phyloP scores from a whole-genome alignment of 2,797 vertebrate genomes.

The Sebastes flavidus region DNA sequence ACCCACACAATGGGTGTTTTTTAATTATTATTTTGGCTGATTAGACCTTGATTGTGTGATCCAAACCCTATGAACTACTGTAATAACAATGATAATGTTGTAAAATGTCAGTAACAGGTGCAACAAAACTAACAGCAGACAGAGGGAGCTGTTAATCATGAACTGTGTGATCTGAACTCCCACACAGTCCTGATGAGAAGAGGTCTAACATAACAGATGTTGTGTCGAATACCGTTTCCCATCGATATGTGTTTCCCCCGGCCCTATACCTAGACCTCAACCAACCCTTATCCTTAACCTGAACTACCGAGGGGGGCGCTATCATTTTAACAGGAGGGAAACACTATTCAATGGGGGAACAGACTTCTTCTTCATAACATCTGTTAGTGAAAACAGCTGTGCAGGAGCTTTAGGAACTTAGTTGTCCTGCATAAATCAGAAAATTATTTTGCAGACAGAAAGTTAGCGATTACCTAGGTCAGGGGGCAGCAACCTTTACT shows the following conservation, averaged over 20 bases:
- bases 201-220: not conserved
- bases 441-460: not conserved
- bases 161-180: not conserved
- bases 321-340: too few relatives aligned
- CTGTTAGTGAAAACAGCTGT: not conserved
- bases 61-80: not conserved
- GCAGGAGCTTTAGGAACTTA: not conserved
- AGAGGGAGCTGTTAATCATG: not conserved
- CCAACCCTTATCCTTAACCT: too few relatives aligned
- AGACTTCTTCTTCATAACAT: too few relatives aligned
- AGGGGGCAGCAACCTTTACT: too few relatives aligned
- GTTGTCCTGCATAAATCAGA: not conserved
- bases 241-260: too few relatives aligned
- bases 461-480: not conserved
- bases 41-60: not conserved
- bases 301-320: too few relatives aligned
- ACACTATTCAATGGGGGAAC: too few relatives aligned
- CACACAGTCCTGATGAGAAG: not conserved
- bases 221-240: too few relatives aligned
- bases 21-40: not conserved
- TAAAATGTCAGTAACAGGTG: not conserved
- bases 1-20: not conserved
- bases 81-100: not conserved
- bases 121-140: not conserved
- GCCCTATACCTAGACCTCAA: too few relatives aligned